Percentiles rank a stretch among this genome's conserved stretches.
These are phyloP conservation scores for Candidula unifasciata DNA, from an alignment of 2,888 invertebrate species.

Conservation along the genomic window DNA sequence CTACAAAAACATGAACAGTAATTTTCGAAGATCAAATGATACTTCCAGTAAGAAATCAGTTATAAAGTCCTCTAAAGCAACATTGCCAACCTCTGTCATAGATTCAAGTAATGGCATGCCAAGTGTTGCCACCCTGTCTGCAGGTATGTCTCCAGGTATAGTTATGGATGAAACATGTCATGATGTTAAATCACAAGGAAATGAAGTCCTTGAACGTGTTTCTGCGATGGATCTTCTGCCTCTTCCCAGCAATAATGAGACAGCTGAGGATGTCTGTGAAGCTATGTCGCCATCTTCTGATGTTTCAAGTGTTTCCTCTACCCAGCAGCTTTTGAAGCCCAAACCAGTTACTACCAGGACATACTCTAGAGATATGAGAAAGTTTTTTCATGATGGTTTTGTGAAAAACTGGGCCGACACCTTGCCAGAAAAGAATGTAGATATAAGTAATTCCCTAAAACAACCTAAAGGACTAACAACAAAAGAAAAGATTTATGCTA, in stretches of 20 bases:
- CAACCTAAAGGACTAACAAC: slow-evolving; percentile 38
- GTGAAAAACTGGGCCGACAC: slow-evolving; percentile 37
- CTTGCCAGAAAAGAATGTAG: slow-evolving; percentile 15
- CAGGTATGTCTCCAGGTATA: too few species aligned
- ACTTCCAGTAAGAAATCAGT: not conserved
- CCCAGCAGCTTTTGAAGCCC: slow-evolving; percentile 49
- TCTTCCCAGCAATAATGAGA: not conserved
- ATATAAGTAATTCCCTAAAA: not conserved
- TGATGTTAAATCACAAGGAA: not conserved
- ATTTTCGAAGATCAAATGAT: not conserved
- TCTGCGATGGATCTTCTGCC: not conserved
- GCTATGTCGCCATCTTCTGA: not conserved
- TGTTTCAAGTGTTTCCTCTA: slow-evolving; percentile 48
- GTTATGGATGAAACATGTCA: not conserved
- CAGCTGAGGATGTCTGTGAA: not conserved
- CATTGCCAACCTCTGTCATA: not conserved
- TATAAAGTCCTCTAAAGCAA: not conserved
- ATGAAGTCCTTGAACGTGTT: not conserved
- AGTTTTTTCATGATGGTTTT: slow-evolving; percentile 6
- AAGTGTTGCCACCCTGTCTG: too few species aligned
- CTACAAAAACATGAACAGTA: not conserved
- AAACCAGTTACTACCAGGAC: slow-evolving; percentile 36
- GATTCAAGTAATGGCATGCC: not conserved
- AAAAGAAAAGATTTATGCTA: slow-evolving; percentile 43
- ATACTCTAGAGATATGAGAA: slow-evolving; percentile 41